Conservation (phyloP, 2,113 vertebrate species). For the Neolamprologus caudopunctatus region DNA sequence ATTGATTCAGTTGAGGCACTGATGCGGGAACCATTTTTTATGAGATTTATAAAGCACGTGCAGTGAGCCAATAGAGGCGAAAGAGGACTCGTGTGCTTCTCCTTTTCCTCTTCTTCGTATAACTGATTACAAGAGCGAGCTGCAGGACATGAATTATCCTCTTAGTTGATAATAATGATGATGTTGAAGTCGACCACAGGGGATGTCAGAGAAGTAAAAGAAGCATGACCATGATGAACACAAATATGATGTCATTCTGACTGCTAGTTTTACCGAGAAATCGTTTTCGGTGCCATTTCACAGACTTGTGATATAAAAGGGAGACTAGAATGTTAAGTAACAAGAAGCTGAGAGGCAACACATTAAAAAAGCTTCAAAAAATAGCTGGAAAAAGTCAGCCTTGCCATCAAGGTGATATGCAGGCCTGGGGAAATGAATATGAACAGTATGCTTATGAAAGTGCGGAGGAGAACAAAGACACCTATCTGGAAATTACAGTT, state of each 20-base stretch:
- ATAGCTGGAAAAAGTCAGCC: neutral
- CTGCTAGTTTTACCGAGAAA: neutral
- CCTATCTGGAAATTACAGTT: neutral
- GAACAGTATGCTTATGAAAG: neutral
- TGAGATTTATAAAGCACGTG: neutral
- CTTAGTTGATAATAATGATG: neutral
- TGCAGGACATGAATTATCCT: neutral
- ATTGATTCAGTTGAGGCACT: neutral
- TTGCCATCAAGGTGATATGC: neutral
- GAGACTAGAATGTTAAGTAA: neutral
- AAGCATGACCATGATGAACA: neutral
- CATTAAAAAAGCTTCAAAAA: neutral
- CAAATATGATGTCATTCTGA: neutral
- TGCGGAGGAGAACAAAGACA: neutral
- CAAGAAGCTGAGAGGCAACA: neutral
- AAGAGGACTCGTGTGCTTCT: neutral
- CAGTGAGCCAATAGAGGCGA: neutral
- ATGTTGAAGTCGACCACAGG: neutral
- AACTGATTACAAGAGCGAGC: neutral
- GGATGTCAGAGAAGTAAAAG: neutral
- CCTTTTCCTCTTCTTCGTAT: neutral
- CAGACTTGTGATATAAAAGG: neutral
- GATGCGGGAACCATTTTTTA: neutral
- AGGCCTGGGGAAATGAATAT: neutral
- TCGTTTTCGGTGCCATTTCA: neutral